phyloP scores from a whole-genome alignment of 2,888 invertebrate species.

The Alviniconcha strummeri region DNA sequence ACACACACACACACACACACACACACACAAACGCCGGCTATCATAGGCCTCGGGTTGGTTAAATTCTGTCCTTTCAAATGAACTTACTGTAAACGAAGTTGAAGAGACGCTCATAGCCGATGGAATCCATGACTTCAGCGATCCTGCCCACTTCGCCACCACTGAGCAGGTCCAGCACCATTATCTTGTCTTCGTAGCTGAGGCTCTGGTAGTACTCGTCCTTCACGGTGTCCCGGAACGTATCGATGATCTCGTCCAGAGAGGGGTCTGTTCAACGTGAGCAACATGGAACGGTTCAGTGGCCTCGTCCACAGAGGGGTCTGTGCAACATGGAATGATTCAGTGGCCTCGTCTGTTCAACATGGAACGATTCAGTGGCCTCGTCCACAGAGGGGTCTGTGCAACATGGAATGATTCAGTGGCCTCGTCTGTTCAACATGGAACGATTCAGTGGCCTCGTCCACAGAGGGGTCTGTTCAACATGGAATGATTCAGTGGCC shows the following conservation, averaged over 20 bases:
- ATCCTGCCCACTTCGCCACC: constrained; percentile 30
- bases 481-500: background rate
- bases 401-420: too few species aligned
- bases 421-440: too few species aligned
- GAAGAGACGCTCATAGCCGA: constrained; percentile 26
- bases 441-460: background rate
- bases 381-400: too few species aligned
- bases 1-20: background rate
- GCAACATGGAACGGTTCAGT: background rate
- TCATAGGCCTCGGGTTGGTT: background rate
- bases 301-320: background rate
- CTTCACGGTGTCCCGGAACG: constrained; percentile 15
- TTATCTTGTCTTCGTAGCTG: constrained; percentile 33
- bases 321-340: background rate
- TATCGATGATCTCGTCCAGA: constrained; percentile 29
- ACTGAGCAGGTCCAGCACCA: constrained; percentile 28
- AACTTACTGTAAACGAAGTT: constrained; percentile 30
- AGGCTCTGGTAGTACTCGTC: constrained; percentile 29
- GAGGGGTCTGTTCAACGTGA: background rate
- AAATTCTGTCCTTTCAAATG: background rate
- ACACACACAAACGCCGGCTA: background rate
- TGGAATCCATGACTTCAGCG: constrained; percentile 22
- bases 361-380: background rate
- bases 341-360: background rate
- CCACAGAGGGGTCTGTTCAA: background rate